A percentile compares a stretch with the other conserved stretches of the same genome.
phyloP scores from a whole-genome alignment of 1,140 invertebrate genomes.

The Drosophila eugracilis region DNA sequence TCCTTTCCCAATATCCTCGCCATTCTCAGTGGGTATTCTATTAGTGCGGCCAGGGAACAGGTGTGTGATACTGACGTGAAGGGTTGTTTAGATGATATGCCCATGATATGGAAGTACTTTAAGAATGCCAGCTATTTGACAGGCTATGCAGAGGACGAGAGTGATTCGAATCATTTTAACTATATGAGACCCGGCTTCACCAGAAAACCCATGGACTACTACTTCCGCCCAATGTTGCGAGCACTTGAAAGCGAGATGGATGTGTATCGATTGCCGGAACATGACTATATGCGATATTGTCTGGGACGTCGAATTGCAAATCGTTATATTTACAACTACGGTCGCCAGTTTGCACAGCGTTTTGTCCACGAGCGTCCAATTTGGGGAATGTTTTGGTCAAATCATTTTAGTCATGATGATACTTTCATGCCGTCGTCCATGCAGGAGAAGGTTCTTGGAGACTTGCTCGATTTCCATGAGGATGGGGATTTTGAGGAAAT shows the following conservation, averaged over 20 bases:
- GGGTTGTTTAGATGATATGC: constrained; percentile 87
- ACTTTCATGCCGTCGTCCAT: constrained; percentile 89
- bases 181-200: constrained; percentile 92
- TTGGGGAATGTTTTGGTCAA: constrained; percentile 92
- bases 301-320: constrained; percentile 86
- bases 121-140: constrained; percentile 90
- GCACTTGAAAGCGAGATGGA: constrained; percentile 85
- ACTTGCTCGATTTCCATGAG: constrained; percentile 87
- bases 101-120: constrained; percentile 92
- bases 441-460: constrained; percentile 87
- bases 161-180: constrained; percentile 91
- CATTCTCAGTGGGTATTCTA: constrained; percentile 88
- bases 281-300: constrained; percentile 78
- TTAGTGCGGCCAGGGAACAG: constrained; percentile 79
- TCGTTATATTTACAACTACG: constrained; percentile 86
- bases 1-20: constrained; percentile 93
- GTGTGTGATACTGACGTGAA: constrained; percentile 86
- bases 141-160: constrained; percentile 91
- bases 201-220: constrained; percentile 92
- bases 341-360: constrained; percentile 86
- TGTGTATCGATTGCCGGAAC: constrained; percentile 12
- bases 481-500: constrained; percentile 88
- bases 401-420: constrained; percentile 91
- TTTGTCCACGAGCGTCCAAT: constrained; percentile 84
- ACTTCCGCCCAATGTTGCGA: constrained; percentile 90